Percentiles rank a stretch among this genome's conserved stretches.
Conservation (phyloP, 2,797 vertebrate species). For the Schizothorax lantsangensis region DNA sequence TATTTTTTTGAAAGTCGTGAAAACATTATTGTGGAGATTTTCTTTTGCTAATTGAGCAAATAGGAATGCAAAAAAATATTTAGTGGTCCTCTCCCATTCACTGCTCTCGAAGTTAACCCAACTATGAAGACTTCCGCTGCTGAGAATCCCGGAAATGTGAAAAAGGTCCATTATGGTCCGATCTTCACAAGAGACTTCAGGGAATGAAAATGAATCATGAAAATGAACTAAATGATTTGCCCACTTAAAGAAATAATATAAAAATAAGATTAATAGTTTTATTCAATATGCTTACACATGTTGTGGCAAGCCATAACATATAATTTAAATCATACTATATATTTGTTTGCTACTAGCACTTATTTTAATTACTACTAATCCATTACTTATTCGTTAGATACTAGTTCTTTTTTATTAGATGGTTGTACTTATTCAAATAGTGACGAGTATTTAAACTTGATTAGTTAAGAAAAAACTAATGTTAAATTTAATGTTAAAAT, state of each 20-base stretch:
- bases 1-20: no score
- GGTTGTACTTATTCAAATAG: background rate
- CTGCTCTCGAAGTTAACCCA: no score
- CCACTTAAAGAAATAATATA: background rate
- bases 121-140: no score
- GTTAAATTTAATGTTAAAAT: background rate
- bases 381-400: background rate
- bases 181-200: background rate
- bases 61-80: no score
- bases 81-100: no score
- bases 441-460: background rate
- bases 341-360: background rate
- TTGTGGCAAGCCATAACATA: background rate
- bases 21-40: no score
- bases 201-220: background rate
- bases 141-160: no score
- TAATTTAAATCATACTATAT: background rate
- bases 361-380: background rate
- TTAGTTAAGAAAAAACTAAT: background rate
- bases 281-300: no score
- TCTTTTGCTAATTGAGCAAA: no score
- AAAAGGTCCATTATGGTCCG: background rate
- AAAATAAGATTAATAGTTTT: background rate
- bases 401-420: background rate
- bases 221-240: background rate